A percentile compares a stretch with the other conserved stretches of the same genome.
Evolutionary conservation across 2,113 vertebrate genomes (phyloP).

Genomic region (Myrmecobius fasciatus): DNA sequence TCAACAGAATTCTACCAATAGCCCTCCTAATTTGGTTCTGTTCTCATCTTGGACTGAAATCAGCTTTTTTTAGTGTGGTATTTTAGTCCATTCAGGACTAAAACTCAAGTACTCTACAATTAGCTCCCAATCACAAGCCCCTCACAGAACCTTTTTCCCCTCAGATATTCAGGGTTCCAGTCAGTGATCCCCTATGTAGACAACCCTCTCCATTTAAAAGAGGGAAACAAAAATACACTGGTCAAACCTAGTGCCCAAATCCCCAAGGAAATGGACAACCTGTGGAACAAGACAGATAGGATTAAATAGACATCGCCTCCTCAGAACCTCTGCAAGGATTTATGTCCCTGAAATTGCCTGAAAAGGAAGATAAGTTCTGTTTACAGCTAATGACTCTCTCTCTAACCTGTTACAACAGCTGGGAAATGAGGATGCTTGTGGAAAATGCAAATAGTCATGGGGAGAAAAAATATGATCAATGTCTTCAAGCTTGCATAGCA

Average conservation of each 20-base stretch:
- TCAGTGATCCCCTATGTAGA: not conserved
- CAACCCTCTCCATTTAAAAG: not conserved
- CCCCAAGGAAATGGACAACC: not conserved
- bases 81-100: slow-evolving; percentile 21
- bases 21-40: not conserved
- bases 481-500: not conserved
- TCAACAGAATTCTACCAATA: not conserved
- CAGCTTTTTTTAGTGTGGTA: not conserved
- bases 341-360: not conserved
- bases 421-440: not conserved
- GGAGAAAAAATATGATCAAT: not conserved
- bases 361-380: not conserved
- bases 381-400: not conserved
- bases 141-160: not conserved
- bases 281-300: not conserved
- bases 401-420: slow-evolving; percentile 22
- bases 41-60: slow-evolving; percentile 1
- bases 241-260: not conserved
- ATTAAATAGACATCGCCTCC: not conserved
- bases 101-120: not conserved
- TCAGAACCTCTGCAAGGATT: not conserved
- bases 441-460: not conserved
- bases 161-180: not conserved
- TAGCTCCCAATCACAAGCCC: not conserved
- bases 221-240: not conserved